Percentiles rank a stretch among this genome's conserved stretches.
Evolutionary conservation across 1,140 invertebrate species (phyloP).

Genomic region (Drosophila albomicans): DNA sequence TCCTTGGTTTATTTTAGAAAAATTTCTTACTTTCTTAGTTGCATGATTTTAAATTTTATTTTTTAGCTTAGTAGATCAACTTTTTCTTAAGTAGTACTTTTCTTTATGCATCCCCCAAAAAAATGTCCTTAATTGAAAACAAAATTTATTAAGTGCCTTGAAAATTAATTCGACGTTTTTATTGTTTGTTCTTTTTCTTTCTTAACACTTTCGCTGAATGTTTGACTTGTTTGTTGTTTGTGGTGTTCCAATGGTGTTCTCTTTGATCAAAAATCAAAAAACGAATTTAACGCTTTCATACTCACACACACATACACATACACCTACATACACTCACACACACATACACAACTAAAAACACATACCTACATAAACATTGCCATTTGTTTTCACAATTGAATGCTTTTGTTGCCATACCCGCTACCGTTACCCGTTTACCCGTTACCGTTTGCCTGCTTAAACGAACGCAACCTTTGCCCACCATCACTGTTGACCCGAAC

Average conservation of each 20-base stretch:
- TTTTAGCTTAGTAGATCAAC: constrained; percentile 7
- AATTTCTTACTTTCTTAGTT: not conserved
- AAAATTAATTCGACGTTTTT: constrained; percentile 70
- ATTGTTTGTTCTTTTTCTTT: constrained; percentile 61
- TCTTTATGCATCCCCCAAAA: constrained; percentile 6
- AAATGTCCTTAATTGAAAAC: constrained; percentile 27
- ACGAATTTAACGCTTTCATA: constrained; percentile 77
- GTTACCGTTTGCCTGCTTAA: constrained; percentile 45
- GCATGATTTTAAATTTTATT: constrained; percentile 5
- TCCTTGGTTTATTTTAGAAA: not conserved
- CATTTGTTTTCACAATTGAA: constrained; percentile 59
- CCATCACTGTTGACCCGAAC: constrained; percentile 27
- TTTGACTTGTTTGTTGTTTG: constrained; percentile 82
- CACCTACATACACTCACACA: constrained; percentile 42
- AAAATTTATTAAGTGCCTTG: constrained; percentile 52
- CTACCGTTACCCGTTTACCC: constrained; percentile 64
- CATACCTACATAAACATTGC: constrained; percentile 33
- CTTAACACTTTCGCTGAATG: constrained; percentile 76
- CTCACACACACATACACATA: constrained; percentile 55
- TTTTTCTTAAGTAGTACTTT: not conserved
- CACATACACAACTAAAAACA: constrained; percentile 29
- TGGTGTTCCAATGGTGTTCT: constrained; percentile 78
- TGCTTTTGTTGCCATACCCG: constrained; percentile 72
- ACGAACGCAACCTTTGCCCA: constrained; percentile 39
- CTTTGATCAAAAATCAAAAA: constrained; percentile 56